These are phyloP conservation scores for Isoperla grammatica DNA, from an alignment of 2,888 invertebrate genomes.

Conservation along the genomic window DNA sequence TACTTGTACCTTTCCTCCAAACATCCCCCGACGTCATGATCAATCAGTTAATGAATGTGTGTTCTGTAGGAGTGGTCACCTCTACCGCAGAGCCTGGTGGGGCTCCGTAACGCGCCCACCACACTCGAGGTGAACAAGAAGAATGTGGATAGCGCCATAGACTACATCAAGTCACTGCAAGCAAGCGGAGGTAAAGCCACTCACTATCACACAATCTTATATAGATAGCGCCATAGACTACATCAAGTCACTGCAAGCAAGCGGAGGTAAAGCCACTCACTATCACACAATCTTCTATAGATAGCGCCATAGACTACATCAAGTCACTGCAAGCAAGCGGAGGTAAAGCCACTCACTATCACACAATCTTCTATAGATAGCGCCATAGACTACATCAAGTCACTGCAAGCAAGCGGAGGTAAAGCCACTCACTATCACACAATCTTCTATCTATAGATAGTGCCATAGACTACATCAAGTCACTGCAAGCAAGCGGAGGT, in stretches of 20 bases:
- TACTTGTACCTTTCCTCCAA: no score
- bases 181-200: slow-evolving; percentile 28
- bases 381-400: slow-evolving; percentile 28
- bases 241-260: slow-evolving; percentile 28
- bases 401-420: slow-evolving; percentile 30
- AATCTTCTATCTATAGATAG: slow-evolving; percentile 20
- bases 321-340: slow-evolving; percentile 28
- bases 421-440: not conserved
- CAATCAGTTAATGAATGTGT: not conserved
- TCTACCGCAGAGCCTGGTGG: slow-evolving; percentile 23
- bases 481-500: slow-evolving; percentile 30
- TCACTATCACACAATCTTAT: not conserved
- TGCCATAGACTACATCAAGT: slow-evolving; percentile 29
- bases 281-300: slow-evolving; percentile 7
- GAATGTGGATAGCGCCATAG: slow-evolving; percentile 27
- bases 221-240: slow-evolving; percentile 28
- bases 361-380: slow-evolving; percentile 15
- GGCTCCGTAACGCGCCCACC: slow-evolving; percentile 20
- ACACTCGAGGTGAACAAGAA: slow-evolving; percentile 23
- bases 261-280: slow-evolving; percentile 26
- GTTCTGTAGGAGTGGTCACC: slow-evolving; percentile 26
- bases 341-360: slow-evolving; percentile 20
- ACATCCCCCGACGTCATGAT: no score
- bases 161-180: slow-evolving; percentile 29
- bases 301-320: slow-evolving; percentile 28